Conservation (phyloP, 2,113 vertebrate genomes). For the Perognathus longimembris region DNA sequence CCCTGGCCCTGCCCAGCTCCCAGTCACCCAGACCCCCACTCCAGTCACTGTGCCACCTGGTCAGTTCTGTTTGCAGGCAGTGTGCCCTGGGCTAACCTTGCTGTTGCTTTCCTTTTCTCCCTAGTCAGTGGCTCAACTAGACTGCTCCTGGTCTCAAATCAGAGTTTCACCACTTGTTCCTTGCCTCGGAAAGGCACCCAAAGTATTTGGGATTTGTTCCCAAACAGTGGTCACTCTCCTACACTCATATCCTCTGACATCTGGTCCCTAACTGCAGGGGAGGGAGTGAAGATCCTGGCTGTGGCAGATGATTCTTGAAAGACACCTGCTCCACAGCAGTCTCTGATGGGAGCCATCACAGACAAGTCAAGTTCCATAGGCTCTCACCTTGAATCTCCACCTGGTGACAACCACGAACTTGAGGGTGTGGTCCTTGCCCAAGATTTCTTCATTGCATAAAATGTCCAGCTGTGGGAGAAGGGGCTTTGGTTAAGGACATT, state of each 20-base stretch:
- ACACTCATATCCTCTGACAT: too few species aligned
- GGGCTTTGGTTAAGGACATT: slow-evolving; percentile 35
- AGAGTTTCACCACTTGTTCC: background rate
- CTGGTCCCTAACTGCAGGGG: background rate
- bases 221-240: background rate
- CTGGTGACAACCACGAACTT: slow-evolving; percentile 99
- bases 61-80: background rate
- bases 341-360: too few species aligned
- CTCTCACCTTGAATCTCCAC: slow-evolving; percentile 98
- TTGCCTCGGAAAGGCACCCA: background rate
- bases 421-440: slow-evolving; percentile 99
- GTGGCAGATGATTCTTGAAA: background rate
- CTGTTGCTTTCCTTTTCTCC: background rate
- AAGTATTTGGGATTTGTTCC: background rate
- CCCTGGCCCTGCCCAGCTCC: background rate
- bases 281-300: background rate
- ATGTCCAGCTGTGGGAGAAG: slow-evolving; percentile 94
- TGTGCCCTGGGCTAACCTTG: background rate
- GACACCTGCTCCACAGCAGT: too few species aligned
- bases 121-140: background rate
- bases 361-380: background rate
- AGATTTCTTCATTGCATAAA: slow-evolving; percentile 99
- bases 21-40: too few species aligned
- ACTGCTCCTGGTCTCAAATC: too few species aligned
- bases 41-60: too few species aligned